A percentile compares a stretch with the other conserved stretches of the same genome.
Evolutionary conservation across 30 jellyfish, hydroid and myxozoan species (phyloP).

Genomic region (Calvadosia cruxmelitensis): DNA sequence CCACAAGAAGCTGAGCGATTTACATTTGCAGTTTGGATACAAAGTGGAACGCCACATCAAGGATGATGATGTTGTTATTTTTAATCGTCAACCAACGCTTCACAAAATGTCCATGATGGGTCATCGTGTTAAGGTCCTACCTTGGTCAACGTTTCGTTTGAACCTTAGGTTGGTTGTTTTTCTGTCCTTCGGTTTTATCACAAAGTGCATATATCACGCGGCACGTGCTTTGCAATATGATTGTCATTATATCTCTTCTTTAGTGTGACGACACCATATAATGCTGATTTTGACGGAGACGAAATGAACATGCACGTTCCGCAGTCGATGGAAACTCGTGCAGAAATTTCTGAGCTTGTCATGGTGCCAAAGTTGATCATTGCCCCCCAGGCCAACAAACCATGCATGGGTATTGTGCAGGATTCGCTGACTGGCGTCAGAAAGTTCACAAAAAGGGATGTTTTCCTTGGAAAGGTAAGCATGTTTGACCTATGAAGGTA

Average conservation of each 20-base stretch:
- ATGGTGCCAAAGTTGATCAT: conserved; percentile 97
- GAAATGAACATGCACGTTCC: conserved; percentile 99
- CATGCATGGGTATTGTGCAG: conserved; percentile 98
- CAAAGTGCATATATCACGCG: background rate
- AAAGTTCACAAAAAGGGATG: conserved; percentile 91
- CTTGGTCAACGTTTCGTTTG: conserved; percentile 98
- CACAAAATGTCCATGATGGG: conserved; percentile 99
- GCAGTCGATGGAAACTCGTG: conserved; percentile 99
- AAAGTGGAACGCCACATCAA: conserved; percentile 92
- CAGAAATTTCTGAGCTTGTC: conserved; percentile 85
- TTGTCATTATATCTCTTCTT: background rate
- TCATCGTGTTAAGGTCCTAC: conserved; percentile 93
- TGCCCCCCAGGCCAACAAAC: conserved; percentile 97
- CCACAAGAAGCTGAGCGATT: conserved; percentile 91
- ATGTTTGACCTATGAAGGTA: background rate
- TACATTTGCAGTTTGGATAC: conserved; percentile 94
- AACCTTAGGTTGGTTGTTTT: conserved; percentile 52
- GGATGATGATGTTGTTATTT: conserved; percentile 85
- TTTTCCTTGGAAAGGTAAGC: conserved; percentile 78
- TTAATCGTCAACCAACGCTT: conserved; percentile 98
- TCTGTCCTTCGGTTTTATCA: background rate
- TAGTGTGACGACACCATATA: conserved; percentile 99
- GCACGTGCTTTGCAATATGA: background rate
- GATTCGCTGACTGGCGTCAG: conserved; percentile 93
- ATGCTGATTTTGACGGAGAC: conserved; percentile 99